Conservation (phyloP, 2,888 invertebrate genomes). For the Tethea ocularis region DNA sequence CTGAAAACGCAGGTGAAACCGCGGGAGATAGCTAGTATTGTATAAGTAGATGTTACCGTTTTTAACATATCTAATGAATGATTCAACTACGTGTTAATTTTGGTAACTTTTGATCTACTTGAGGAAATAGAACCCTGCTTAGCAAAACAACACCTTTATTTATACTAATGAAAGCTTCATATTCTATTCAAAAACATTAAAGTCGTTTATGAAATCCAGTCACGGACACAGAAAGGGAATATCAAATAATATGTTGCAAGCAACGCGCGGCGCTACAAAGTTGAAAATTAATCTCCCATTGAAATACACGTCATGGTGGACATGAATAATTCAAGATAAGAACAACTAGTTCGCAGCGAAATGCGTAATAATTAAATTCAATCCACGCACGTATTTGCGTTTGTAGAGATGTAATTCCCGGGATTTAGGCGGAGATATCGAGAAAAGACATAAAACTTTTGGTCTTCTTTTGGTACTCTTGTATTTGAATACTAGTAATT, state of each 20-base stretch:
- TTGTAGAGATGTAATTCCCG: constrained; percentile 13
- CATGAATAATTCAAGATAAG: constrained; percentile 35
- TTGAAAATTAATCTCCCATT: constrained; percentile 6
- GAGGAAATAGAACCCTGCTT: not conserved
- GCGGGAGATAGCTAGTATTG: too few species aligned
- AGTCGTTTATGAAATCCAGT: not conserved
- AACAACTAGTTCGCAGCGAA: constrained; percentile 26
- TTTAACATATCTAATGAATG: too few species aligned
- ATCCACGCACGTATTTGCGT: constrained; percentile 26
- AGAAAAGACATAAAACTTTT: not conserved
- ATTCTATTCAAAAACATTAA: not conserved
- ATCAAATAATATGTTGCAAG: constrained; percentile 5
- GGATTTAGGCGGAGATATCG: not conserved
- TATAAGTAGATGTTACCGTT: too few species aligned
- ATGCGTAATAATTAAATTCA: constrained; percentile 25
- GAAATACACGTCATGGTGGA: constrained; percentile 14
- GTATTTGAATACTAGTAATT: too few species aligned
- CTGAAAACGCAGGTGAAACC: too few species aligned
- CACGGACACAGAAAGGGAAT: not conserved
- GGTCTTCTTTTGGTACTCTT: too few species aligned
- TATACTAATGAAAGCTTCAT: not conserved
- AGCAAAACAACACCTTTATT: not conserved
- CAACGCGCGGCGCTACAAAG: constrained; percentile 5
- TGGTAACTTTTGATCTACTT: not conserved
- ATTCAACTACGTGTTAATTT: too few species aligned